Percentiles rank a stretch among this genome's conserved stretches.
These are phyloP conservation scores for Plemyria rubiginata DNA, from an alignment of 2,888 invertebrate species.

Conservation along the genomic window DNA sequence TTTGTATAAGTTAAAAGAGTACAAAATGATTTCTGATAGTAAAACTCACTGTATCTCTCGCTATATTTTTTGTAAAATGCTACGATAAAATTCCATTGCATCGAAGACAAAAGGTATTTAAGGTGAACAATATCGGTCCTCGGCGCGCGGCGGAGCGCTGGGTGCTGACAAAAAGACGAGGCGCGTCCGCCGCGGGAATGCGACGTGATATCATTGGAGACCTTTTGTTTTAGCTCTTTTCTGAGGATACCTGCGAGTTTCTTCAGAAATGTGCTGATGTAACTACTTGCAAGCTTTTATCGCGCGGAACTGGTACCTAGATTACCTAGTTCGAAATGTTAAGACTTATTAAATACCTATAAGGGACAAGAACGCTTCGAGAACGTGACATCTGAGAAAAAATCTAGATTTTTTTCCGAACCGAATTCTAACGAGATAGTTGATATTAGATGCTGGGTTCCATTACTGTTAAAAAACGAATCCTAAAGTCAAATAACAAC, in stretches of 20 bases:
- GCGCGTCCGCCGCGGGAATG: conserved; percentile 15
- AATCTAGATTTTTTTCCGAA: no score
- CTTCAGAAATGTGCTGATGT: neutral
- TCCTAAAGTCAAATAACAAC: no score
- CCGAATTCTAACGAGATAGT: no score
- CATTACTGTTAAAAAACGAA: no score
- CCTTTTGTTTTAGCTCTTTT: conserved; percentile 21
- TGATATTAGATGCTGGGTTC: no score
- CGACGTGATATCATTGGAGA: conserved; percentile 19
- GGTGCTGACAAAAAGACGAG: conserved; percentile 29
- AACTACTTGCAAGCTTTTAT: neutral
- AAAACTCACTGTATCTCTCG: conserved; percentile 3
- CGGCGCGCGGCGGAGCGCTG: neutral
- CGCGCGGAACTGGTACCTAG: no score
- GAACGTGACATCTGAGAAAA: no score
- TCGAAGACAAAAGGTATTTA: conserved; percentile 35
- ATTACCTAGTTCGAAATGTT: no score
- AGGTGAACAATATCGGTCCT: conserved; percentile 35
- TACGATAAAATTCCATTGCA: conserved; percentile 29
- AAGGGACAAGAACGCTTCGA: no score
- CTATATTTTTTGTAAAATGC: conserved; percentile 22
- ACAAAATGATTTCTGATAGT: neutral
- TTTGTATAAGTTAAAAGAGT: neutral
- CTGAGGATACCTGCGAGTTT: neutral
- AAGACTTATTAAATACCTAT: no score